Evolutionary conservation across 2,113 vertebrate genomes (phyloP).

Genomic region (Neodon shergylaensis): DNA sequence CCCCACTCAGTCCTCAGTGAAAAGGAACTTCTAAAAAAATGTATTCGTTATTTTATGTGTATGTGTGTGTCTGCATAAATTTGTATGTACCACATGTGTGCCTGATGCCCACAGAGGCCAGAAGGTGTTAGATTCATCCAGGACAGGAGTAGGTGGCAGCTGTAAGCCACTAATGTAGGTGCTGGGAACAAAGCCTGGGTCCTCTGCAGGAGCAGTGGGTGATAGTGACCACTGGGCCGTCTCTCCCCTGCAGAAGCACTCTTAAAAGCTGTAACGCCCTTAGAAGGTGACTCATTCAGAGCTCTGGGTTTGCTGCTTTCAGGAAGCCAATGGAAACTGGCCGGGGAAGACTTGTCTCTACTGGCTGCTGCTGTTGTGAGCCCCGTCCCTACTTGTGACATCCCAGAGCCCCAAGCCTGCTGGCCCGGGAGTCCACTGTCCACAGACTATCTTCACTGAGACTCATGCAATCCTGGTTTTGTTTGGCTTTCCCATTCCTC

Average conservation of each 20-base stretch:
- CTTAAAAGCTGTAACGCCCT: background rate
- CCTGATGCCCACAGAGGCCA: background rate
- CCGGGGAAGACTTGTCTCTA: background rate
- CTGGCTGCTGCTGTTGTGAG: too few species aligned
- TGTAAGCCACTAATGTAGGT: background rate
- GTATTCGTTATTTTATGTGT: background rate
- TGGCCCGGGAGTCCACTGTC: background rate
- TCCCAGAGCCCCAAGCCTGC: background rate
- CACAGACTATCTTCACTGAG: fast-evolving
- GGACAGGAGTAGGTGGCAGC: background rate
- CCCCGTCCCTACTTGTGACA: background rate
- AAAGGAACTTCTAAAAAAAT: background rate
- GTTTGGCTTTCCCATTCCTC: fast-evolving
- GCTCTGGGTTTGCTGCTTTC: background rate
- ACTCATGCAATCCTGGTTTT: background rate
- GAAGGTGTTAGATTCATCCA: background rate
- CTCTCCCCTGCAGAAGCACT: background rate
- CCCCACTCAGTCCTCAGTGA: background rate
- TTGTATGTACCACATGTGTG: too few species aligned
- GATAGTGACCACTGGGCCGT: background rate
- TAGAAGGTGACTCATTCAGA: fast-evolving
- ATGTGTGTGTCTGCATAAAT: background rate
- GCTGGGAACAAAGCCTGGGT: background rate
- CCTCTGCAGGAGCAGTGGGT: background rate
- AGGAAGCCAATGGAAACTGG: background rate